A percentile compares a stretch with the other conserved stretches of the same genome.
Conservation (phyloP, 2,797 vertebrate genomes). For the Enteromius anoplus region DNA sequence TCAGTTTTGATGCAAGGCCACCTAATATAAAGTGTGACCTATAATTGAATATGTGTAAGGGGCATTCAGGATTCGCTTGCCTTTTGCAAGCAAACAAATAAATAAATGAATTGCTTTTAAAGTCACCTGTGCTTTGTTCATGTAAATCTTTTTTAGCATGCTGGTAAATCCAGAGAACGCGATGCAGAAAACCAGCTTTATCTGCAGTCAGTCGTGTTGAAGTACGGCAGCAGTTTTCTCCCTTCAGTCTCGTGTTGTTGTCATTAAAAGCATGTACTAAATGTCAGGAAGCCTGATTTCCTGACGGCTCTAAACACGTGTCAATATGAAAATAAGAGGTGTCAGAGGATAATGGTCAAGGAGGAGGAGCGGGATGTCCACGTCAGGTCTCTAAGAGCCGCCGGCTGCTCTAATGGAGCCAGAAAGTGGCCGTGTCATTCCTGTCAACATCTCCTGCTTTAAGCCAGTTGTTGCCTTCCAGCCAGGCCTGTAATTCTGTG, state of each 20-base stretch:
- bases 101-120: neutral
- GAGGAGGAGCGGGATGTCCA: constrained; percentile 68
- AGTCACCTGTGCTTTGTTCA: neutral
- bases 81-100: neutral
- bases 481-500: constrained; percentile 86
- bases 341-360: constrained; percentile 74
- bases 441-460: constrained; percentile 86
- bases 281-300: constrained; percentile 28
- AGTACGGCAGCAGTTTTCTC: neutral
- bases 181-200: too few species aligned
- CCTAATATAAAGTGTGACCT: too few species aligned
- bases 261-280: neutral
- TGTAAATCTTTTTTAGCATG: neutral
- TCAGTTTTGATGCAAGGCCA: too few species aligned
- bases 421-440: constrained; percentile 74
- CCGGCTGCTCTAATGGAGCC: constrained; percentile 73
- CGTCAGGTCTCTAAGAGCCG: constrained; percentile 63
- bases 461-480: constrained; percentile 82
- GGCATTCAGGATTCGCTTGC: neutral
- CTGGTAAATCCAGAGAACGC: too few species aligned
- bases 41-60: neutral
- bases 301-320: constrained; percentile 56
- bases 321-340: constrained; percentile 70
- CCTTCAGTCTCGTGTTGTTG: neutral
- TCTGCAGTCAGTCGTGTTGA: neutral